phyloP scores from a whole-genome alignment of 2,113 vertebrate species.

The Eclectus roratus region DNA sequence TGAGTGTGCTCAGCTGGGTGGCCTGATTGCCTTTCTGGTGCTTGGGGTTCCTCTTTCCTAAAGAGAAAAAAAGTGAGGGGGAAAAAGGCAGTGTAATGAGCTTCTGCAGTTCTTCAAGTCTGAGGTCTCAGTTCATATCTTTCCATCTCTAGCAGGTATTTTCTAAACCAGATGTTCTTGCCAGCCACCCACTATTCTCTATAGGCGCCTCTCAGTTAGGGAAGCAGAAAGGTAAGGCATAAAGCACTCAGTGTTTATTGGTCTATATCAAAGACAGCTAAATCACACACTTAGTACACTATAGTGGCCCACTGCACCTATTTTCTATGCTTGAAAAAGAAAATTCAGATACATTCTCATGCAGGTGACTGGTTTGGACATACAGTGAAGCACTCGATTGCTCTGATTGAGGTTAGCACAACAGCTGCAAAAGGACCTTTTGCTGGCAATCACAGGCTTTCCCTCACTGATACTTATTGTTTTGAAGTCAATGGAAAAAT shows the following conservation, averaged over 20 bases:
- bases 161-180: background rate
- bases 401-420: background rate
- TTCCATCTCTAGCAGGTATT: background rate
- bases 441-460: background rate
- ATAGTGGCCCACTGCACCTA: background rate
- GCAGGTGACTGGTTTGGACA: background rate
- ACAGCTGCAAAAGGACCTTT: background rate
- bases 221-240: background rate
- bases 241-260: background rate
- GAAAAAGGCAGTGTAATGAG: background rate
- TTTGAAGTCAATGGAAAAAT: background rate
- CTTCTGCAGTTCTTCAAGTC: background rate
- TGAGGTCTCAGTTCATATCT: background rate
- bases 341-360: background rate
- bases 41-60: background rate
- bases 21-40: background rate
- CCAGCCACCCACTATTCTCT: background rate
- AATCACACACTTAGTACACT: background rate
- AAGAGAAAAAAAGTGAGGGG: too few species aligned
- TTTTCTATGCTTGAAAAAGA: background rate
- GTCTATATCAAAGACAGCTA: background rate
- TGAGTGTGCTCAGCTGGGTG: background rate
- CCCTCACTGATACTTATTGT: background rate
- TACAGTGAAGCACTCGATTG: background rate
- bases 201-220: background rate